phyloP scores from a whole-genome alignment of 2,888 invertebrate species.

The Acleris holmiana region DNA sequence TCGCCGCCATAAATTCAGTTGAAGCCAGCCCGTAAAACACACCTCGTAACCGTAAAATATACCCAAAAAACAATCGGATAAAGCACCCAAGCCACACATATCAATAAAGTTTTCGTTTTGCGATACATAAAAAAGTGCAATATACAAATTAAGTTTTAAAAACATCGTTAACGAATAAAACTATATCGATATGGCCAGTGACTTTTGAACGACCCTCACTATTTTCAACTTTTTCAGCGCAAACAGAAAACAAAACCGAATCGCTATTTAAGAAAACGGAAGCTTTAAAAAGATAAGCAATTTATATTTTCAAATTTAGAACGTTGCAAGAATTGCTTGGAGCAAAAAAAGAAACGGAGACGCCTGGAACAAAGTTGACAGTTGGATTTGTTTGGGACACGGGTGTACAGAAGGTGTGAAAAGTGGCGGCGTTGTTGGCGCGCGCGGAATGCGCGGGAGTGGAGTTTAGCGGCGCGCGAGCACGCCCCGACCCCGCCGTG shows the following conservation, averaged over 20 bases:
- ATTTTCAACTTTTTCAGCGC: constrained; percentile 20
- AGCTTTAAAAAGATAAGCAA: constrained; percentile 34
- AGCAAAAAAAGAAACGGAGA: constrained; percentile 7
- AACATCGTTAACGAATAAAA: constrained; percentile 17
- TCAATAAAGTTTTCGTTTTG: constrained; percentile 24
- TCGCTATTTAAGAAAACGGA: constrained; percentile 24
- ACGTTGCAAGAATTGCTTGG: constrained; percentile 3
- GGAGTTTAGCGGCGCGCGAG: constrained; percentile 79
- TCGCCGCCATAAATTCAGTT: constrained; percentile 16
- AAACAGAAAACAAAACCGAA: constrained; percentile 26
- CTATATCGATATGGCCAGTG: constrained; percentile 18
- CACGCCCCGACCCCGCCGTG: constrained; percentile 77
- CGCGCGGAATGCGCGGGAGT: constrained; percentile 81
- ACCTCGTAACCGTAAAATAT: constrained; percentile 21
- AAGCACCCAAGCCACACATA: constrained; percentile 10
- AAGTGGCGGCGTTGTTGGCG: constrained; percentile 75
- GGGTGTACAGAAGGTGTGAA: constrained; percentile 63
- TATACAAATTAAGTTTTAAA: neutral
- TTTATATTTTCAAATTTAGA: constrained; percentile 26
- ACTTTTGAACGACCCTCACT: constrained; percentile 11
- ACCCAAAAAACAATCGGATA: constrained; percentile 16
- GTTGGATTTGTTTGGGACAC: constrained; percentile 39
- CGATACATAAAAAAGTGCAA: constrained; percentile 6
- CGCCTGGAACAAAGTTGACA: constrained; percentile 4
- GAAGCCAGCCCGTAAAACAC: constrained; percentile 16